Evolutionary conservation across 2,797 vertebrate genomes (phyloP).

Genomic region (Poeciliopsis infans): DNA sequence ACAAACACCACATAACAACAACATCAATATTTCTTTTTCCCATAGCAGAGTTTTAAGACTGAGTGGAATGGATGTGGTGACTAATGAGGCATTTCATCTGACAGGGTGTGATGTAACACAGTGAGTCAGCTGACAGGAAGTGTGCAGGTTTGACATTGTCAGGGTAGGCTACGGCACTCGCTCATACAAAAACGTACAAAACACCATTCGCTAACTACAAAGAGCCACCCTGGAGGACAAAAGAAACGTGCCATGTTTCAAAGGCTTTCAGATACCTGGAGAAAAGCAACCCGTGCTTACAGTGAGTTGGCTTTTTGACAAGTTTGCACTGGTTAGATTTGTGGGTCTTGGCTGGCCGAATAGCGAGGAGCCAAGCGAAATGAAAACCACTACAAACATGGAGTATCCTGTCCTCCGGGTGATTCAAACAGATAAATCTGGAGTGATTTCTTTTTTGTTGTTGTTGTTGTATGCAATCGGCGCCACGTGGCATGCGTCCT

Average conservation of each 20-base stretch:
- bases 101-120: slow-evolving; percentile 78
- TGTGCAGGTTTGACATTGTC: slow-evolving; percentile 88
- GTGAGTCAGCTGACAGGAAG: slow-evolving; percentile 86
- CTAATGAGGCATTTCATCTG: slow-evolving; percentile 64
- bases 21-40: slow-evolving; percentile 77
- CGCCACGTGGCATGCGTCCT: slow-evolving; percentile 76
- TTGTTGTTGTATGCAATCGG: slow-evolving; percentile 60
- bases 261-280: slow-evolving; percentile 58
- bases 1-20: slow-evolving; percentile 97
- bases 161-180: slow-evolving; percentile 94
- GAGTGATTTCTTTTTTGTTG: slow-evolving; percentile 35
- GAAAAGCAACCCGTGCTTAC: slow-evolving; percentile 66
- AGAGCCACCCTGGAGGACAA: slow-evolving; percentile 77
- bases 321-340: slow-evolving; percentile 33
- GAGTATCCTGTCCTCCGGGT: slow-evolving; percentile 69
- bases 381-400: slow-evolving; percentile 77
- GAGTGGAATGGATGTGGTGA: slow-evolving; percentile 51
- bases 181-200: slow-evolving; percentile 99
- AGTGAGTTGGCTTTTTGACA: slow-evolving; percentile 48
- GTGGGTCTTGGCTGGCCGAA: slow-evolving; percentile 38
- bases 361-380: slow-evolving; percentile 48
- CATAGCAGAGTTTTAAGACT: slow-evolving; percentile 74
- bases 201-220: slow-evolving; percentile 95
- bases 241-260: slow-evolving; percentile 54
- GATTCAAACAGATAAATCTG: slow-evolving; percentile 67